phyloP scores from a whole-genome alignment of 2,113 vertebrate species.

The Platysternon megacephalum region DNA sequence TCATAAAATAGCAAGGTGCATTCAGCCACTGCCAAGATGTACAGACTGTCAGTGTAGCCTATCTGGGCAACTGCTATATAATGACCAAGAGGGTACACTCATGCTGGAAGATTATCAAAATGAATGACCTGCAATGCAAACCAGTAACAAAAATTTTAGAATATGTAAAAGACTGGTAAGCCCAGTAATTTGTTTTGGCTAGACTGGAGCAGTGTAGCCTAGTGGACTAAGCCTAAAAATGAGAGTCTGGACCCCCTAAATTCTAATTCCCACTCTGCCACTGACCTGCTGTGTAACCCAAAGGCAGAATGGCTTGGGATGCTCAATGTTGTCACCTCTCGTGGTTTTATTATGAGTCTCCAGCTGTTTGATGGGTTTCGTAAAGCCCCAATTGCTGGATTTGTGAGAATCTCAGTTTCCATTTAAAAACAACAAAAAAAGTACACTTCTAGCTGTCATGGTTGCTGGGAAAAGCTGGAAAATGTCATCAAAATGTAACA shows the following conservation, averaged over 20 bases:
- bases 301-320: background rate
- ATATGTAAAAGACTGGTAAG: background rate
- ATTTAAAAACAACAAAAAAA: too few relatives aligned
- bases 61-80: background rate
- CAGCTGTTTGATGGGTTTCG: too few relatives aligned
- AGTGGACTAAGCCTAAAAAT: background rate
- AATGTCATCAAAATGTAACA: too few relatives aligned
- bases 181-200: background rate
- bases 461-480: too few relatives aligned
- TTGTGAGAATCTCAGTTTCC: too few relatives aligned
- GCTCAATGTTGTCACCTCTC: background rate
- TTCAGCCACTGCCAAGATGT: background rate
- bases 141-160: background rate
- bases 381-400: background rate
- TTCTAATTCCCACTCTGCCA: too few relatives aligned
- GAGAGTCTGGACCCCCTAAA: too few relatives aligned
- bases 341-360: background rate
- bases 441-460: too few relatives aligned
- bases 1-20: background rate
- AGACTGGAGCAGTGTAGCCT: rapidly evolving
- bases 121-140: background rate
- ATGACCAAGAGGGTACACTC: background rate
- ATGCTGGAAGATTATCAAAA: rapidly evolving
- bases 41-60: background rate
- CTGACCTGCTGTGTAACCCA: background rate